These are phyloP conservation scores for Physella acuta DNA, from an alignment of 1,140 invertebrate genomes.

Conservation along the genomic window DNA sequence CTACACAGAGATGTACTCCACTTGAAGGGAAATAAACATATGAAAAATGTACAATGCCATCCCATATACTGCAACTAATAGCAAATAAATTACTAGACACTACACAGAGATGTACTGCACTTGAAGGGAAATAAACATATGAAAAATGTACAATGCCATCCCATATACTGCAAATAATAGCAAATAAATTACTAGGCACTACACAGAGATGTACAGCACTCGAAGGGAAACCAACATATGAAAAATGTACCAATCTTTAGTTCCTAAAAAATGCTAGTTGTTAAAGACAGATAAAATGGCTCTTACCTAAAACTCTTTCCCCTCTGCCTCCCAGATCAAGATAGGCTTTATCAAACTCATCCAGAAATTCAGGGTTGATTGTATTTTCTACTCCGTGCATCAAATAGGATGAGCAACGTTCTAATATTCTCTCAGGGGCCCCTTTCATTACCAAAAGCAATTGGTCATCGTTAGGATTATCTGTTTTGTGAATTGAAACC, in stretches of 20 bases:
- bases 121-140: too few species aligned
- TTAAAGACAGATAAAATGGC: background rate
- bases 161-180: too few species aligned
- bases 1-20: too few species aligned
- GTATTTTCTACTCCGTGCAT: slow-evolving; percentile 93
- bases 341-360: slow-evolving; percentile 98
- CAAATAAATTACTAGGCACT: too few species aligned
- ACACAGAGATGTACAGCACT: too few species aligned
- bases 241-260: too few species aligned
- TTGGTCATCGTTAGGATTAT: slow-evolving; percentile 84
- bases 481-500: slow-evolving; percentile 92
- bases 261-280: background rate
- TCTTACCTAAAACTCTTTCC: slow-evolving; percentile 86
- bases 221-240: background rate
- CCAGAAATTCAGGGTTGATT: slow-evolving; percentile 93
- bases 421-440: slow-evolving; percentile 96
- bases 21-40: too few species aligned
- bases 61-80: too few species aligned
- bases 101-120: too few species aligned
- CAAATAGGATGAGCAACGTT: slow-evolving; percentile 91
- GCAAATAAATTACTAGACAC: too few species aligned
- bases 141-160: too few species aligned
- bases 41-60: too few species aligned
- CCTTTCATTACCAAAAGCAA: slow-evolving; percentile 99
- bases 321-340: slow-evolving; percentile 96